Evolutionary conservation across 2,888 invertebrate genomes (phyloP).

Genomic region (Trissolcus brochymenae): DNA sequence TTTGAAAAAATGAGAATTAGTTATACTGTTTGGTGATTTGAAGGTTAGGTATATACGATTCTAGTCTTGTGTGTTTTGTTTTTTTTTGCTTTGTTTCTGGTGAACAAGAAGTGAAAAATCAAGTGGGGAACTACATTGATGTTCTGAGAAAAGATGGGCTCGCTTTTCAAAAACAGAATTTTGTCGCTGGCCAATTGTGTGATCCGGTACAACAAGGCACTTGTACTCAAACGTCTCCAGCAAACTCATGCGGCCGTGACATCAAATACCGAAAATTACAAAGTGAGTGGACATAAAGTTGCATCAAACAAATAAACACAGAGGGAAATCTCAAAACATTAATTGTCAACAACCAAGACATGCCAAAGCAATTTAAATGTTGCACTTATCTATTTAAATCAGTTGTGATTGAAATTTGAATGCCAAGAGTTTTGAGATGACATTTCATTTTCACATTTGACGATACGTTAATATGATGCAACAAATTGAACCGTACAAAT

Average conservation of each 20-base stretch:
- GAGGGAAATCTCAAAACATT: too few relatives aligned
- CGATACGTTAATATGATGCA: too few relatives aligned
- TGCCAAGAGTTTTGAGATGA: too few relatives aligned
- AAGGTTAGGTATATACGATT: neutral
- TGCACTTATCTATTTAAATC: too few relatives aligned
- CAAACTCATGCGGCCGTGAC: slow-evolving; percentile 66
- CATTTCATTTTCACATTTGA: too few relatives aligned
- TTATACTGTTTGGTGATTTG: neutral
- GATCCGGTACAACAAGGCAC: slow-evolving; percentile 36
- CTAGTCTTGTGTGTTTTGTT: neutral
- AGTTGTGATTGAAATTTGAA: too few relatives aligned
- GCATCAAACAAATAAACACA: too few relatives aligned
- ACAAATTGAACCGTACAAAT: too few relatives aligned
- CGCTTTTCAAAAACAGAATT: slow-evolving; percentile 53
- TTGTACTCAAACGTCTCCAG: slow-evolving; percentile 58
- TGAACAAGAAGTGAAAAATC: neutral
- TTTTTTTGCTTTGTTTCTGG: neutral
- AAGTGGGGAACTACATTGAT: too few relatives aligned
- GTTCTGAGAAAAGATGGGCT: slow-evolving; percentile 49
- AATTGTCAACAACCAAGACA: too few relatives aligned
- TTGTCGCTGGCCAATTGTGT: slow-evolving; percentile 47
- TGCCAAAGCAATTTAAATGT: too few relatives aligned
- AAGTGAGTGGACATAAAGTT: slow-evolving; percentile 53
- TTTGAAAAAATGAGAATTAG: too few relatives aligned
- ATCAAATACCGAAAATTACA: slow-evolving; percentile 63